Base-by-base conservation (phyloP, 2,888 invertebrate genomes). In the Morpho helenor region DNA sequence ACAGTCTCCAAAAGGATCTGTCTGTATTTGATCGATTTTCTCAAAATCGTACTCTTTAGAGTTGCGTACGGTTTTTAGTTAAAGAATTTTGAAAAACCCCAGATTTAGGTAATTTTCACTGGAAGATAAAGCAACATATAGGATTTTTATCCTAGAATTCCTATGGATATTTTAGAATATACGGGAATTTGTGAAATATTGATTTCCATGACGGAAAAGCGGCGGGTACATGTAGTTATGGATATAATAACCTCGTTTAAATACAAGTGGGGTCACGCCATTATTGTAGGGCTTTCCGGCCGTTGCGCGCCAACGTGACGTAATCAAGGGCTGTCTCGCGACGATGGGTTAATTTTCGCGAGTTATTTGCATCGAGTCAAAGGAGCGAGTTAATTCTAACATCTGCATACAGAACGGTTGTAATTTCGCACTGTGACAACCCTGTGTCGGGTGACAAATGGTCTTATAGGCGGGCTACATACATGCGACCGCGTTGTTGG, bases 301-400 rank as follows among this genome's bases (percentile, higher is more conserved):
- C 48, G 42, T 43, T 52, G 42, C 52, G 44, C 10, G 42, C 42
- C 44, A 41, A 40, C 63, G 61, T 61, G 61, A 56, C 56, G 56
- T 60, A 56, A 63, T 59, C 58, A 57, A 62, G 65, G 63, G 74
- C 62, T 63, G 65, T 58, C 66, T 70, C 73, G 74, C 82, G 87
- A 86, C 85, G 81, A 88, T 86, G 83, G 77, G 80, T 85, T 86
- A 79, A 89, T 89, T 87, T 83, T 78, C 80, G 76, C 74, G 82
- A 84, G 77, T 83, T 83, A 88, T 87, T 82, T 81, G 82, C 84
- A 77, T 79, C 74, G 74, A 77, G 77, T 77, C 81, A 80, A 83
- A 82, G 79, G 77, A 77, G 78, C 78, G 77, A 59, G 53, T 82
- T 83, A 82, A 82, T 80, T 79, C 79, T 84, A 84, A 85, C 78